phyloP scores from a whole-genome alignment of 2,113 vertebrate species.

The Pardalotus punctatus region DNA sequence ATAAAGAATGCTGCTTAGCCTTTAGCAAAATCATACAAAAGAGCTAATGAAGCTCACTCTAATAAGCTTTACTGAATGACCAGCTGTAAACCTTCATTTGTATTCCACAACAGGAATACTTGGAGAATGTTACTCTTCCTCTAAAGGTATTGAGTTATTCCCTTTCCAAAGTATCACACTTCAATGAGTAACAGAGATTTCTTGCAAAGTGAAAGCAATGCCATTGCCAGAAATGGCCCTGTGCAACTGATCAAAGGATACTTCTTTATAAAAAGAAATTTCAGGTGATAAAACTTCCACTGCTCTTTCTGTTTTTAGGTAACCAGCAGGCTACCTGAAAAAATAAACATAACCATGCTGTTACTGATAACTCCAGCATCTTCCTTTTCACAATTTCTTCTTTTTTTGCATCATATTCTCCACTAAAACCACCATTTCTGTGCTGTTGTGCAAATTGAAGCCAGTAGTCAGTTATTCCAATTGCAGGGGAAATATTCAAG shows the following conservation, averaged over 20 bases:
- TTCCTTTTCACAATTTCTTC: neutral
- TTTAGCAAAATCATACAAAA: constrained; percentile 70
- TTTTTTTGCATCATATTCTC: neutral
- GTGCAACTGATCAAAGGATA: neutral
- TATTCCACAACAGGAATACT: constrained; percentile 49
- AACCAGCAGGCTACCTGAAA: neutral
- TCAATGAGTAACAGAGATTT: neutral
- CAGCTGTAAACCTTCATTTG: constrained; percentile 73
- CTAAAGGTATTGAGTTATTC: neutral
- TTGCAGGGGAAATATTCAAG: neutral
- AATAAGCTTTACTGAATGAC: constrained; percentile 66
- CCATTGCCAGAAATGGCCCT: neutral
- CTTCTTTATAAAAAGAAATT: neutral
- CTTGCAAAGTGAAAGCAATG: neutral
- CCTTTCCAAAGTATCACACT: neutral
- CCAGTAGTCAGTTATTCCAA: neutral
- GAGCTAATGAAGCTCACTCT: constrained; percentile 72
- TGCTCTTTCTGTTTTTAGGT: neutral
- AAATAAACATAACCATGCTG: neutral
- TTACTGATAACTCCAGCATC: neutral
- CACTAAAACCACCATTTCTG: neutral
- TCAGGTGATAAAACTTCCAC: neutral
- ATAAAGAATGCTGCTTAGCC: constrained; percentile 54
- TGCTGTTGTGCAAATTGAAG: neutral
- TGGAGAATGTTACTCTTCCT: neutral